A percentile compares a stretch with the other conserved stretches of the same genome.
Evolutionary conservation across 92 coral and sea anemone species (phyloP).

Genomic region (Montipora capitata): DNA sequence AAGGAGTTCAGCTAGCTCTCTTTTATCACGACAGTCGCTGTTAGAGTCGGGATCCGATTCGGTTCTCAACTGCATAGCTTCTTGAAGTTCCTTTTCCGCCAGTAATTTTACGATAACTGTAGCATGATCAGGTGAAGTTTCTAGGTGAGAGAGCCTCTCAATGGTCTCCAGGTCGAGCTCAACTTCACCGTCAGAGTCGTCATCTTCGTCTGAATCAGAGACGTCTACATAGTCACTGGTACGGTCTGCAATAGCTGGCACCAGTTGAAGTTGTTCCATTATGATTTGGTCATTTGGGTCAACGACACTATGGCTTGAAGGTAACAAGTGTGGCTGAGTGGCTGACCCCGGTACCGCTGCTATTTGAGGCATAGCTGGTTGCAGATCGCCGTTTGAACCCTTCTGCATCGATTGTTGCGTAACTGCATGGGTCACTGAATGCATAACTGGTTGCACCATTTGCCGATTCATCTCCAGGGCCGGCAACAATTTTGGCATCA

Average conservation of each 20-base stretch:
- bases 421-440: neutral
- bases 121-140: slow-evolving; percentile 11
- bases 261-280: slow-evolving; percentile 8
- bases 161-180: slow-evolving; percentile 25
- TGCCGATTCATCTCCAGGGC: neutral
- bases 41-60: neutral
- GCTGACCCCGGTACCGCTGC: neutral
- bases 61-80: neutral
- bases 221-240: neutral
- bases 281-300: neutral
- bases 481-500: neutral
- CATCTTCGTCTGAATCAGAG: slow-evolving; percentile 1
- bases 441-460: neutral
- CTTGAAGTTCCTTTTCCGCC: neutral
- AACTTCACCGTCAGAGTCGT: slow-evolving; percentile 3
- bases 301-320: too few species aligned
- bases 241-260: neutral
- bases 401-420: neutral
- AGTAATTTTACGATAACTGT: neutral
- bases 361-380: neutral
- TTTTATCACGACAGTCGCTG: neutral
- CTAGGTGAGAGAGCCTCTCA: slow-evolving; percentile 9
- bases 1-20: neutral
- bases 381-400: neutral
- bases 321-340: neutral